phyloP scores from a whole-genome alignment of 2,797 vertebrate species.

The Oceanodroma leucorhoa region DNA sequence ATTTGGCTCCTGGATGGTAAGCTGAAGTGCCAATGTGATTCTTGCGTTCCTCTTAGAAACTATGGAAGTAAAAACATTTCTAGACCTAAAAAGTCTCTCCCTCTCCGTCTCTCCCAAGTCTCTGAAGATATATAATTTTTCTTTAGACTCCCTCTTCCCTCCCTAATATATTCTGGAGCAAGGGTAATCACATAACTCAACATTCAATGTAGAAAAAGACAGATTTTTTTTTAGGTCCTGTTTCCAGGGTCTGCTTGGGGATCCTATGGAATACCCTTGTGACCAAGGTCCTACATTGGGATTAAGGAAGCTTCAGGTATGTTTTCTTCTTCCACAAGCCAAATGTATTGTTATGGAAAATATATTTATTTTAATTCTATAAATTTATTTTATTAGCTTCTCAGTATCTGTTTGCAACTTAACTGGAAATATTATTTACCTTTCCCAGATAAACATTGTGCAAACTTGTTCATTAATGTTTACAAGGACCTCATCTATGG shows the following conservation, averaged over 20 bases:
- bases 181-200: background rate
- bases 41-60: background rate
- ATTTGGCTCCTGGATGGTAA: background rate
- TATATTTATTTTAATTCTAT: background rate
- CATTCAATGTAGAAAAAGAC: background rate
- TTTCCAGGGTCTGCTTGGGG: background rate
- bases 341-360: background rate
- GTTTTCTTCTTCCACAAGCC: background rate
- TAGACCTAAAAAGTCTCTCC: background rate
- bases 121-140: background rate
- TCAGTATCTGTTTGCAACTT: background rate
- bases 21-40: background rate
- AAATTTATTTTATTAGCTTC: background rate
- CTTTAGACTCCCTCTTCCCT: background rate
- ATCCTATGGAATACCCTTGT: background rate
- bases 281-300: accelerated
- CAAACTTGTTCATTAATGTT: background rate
- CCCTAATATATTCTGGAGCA: background rate
- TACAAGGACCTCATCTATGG: background rate
- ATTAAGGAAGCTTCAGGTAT: background rate
- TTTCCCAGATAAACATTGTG: background rate
- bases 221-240: background rate
- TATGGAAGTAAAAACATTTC: background rate
- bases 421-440: background rate
- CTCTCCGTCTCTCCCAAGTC: background rate